phyloP scores from a whole-genome alignment of 64 coral and sea anemone genomes.

The Orbicella faveolata region DNA sequence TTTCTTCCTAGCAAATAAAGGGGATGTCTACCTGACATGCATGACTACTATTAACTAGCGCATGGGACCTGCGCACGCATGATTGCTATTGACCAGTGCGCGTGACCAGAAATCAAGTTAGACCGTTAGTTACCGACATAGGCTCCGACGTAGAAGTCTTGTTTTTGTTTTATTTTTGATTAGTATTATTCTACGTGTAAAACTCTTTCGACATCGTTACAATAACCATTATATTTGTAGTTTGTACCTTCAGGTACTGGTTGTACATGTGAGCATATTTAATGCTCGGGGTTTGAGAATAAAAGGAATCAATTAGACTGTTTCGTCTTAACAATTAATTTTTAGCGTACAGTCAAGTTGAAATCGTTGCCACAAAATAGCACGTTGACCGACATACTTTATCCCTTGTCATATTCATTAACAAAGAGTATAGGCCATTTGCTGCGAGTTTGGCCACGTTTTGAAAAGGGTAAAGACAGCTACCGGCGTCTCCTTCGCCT shows the following conservation, averaged over 20 bases:
- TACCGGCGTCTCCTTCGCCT: no score
- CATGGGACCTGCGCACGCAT: not conserved
- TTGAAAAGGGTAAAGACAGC: no score
- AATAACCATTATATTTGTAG: not conserved
- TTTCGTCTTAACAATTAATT: not conserved
- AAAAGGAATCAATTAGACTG: slow-evolving; percentile 1
- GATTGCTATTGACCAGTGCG: not conserved
- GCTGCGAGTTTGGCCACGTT: not conserved
- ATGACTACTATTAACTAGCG: not conserved
- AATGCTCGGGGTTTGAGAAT: slow-evolving; percentile 10
- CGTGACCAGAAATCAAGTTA: not conserved
- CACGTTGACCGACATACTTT: no score
- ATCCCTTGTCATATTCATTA: no score
- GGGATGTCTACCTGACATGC: not conserved
- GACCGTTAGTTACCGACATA: not conserved
- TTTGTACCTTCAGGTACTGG: not conserved
- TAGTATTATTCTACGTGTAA: not conserved
- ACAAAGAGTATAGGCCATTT: no score
- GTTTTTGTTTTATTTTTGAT: not conserved
- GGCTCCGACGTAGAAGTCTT: not conserved
- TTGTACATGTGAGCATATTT: not conserved
- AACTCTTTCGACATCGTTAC: not conserved
- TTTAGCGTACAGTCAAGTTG: no score
- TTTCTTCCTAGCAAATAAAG: not conserved
- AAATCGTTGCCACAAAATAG: no score